A percentile compares a stretch with the other conserved stretches of the same genome.
phyloP scores from a whole-genome alignment of 2,888 invertebrate species.

The Globia sparganii region DNA sequence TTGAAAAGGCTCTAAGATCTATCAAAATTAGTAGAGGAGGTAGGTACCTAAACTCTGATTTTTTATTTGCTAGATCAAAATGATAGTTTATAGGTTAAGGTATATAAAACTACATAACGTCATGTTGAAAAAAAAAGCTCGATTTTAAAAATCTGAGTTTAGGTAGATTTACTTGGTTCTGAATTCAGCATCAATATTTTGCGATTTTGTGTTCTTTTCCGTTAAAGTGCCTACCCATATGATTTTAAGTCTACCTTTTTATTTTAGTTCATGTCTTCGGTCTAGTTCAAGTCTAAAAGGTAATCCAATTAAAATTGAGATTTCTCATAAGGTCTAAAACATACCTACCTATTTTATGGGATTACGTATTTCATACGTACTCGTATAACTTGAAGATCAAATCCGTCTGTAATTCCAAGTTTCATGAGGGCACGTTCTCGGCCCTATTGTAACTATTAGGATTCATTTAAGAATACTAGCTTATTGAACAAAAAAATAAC shows the following conservation, averaged over 20 bases:
- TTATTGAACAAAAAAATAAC: neutral
- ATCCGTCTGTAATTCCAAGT: neutral
- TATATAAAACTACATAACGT: neutral
- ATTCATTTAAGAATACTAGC: conserved; percentile 22
- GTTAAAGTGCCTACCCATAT: neutral
- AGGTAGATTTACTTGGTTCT: neutral
- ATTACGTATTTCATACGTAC: neutral
- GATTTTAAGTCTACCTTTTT: neutral
- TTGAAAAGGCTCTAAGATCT: neutral
- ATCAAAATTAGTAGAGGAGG: neutral
- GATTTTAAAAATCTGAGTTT: neutral
- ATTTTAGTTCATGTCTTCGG: neutral
- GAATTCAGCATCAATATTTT: neutral
- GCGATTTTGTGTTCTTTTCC: neutral
- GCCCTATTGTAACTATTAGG: neutral
- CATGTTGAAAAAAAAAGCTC: too few species aligned
- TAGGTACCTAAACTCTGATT: neutral
- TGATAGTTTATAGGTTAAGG: neutral
- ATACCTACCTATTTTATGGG: neutral
- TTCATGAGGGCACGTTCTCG: neutral
- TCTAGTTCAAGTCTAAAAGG: neutral
- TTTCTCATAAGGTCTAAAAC: neutral
- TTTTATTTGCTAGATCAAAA: neutral
- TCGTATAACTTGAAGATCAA: neutral
- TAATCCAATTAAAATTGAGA: neutral